Evolutionary conservation across 2,888 invertebrate genomes (phyloP), one percentile per base, ranked within the genome.

Genomic region (Nomada fucata): DNA sequence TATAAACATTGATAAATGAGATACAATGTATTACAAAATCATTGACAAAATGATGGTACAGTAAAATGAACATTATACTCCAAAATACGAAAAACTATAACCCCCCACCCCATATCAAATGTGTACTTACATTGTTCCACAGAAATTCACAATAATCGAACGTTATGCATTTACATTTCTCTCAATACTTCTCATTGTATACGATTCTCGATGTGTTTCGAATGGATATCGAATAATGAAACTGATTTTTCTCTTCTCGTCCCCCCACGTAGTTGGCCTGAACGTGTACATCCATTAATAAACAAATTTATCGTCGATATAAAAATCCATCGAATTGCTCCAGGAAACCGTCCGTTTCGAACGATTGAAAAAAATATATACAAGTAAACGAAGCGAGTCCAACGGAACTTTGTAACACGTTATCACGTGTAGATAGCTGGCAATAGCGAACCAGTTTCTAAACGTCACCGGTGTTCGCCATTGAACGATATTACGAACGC

Each of bases 401-500:
- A 74, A 59, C 57, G 50, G 53, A 44, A 74, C 75, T 60, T 47
- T 53, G 36, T 36, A 36, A 18, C 52, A 60, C 73, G 60, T 80
- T 80, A 81, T 81, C 81, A 80, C 80, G 69, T 79, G 81, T 77
- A 79, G 64, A 59, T 80, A 69, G 64, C 53, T 69, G 52, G 64
- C 47, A 47, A 11, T 47, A 47, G 47, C 47, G 15, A 13, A 11
- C 15, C 47, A 47, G 20, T 64, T 42, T 50, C 60, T 80, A 74
- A 81, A 81, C 81, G 79, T 79, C 79, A 79, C 50, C 53, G 64
- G 57, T 55, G 36, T n/a, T 79, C 80, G 68, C 79, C 78, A 79
- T 70, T 79, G 64, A 65, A 78, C 63, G 23, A 20, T 57, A 76
- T 72, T 83, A 77, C 73, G 82, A 83, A 83, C 82, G 73, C 73